These are phyloP conservation scores for Melieria omissa DNA, from an alignment of 2,888 invertebrate genomes.

Conservation along the genomic window DNA sequence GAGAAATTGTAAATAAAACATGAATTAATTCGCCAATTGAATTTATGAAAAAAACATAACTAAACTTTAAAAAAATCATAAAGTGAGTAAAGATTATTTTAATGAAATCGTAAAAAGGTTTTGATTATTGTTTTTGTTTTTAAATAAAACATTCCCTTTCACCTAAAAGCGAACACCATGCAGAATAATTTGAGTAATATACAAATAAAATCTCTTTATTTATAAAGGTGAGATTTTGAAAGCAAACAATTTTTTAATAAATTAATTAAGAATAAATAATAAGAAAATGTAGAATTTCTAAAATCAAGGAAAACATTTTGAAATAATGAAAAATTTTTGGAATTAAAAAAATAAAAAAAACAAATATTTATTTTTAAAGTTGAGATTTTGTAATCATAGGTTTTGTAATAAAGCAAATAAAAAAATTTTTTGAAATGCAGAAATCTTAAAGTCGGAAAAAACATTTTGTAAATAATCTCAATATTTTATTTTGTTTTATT, in stretches of 20 bases:
- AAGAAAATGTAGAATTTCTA: background rate
- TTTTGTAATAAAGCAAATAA: background rate
- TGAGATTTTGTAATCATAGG: background rate
- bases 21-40: too few species aligned
- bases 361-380: background rate
- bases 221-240: background rate
- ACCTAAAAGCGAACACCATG: too few species aligned
- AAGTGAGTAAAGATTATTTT: too few species aligned
- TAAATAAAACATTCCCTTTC: too few species aligned
- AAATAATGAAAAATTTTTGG: constrained; percentile 2
- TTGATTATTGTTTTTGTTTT: too few species aligned
- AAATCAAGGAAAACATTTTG: background rate
- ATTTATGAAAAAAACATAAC: too few species aligned
- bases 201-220: too few species aligned
- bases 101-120: too few species aligned
- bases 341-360: background rate
- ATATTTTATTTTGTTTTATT: constrained; percentile 16
- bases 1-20: too few species aligned
- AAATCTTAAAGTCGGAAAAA: constrained; percentile 1
- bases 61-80: too few species aligned
- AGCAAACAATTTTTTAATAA: background rate
- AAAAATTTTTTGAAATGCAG: constrained; percentile 2
- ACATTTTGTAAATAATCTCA: background rate
- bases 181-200: too few species aligned
- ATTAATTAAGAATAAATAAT: background rate